phyloP scores from a whole-genome alignment of 2,888 invertebrate genomes.

The Amiota mariae region DNA sequence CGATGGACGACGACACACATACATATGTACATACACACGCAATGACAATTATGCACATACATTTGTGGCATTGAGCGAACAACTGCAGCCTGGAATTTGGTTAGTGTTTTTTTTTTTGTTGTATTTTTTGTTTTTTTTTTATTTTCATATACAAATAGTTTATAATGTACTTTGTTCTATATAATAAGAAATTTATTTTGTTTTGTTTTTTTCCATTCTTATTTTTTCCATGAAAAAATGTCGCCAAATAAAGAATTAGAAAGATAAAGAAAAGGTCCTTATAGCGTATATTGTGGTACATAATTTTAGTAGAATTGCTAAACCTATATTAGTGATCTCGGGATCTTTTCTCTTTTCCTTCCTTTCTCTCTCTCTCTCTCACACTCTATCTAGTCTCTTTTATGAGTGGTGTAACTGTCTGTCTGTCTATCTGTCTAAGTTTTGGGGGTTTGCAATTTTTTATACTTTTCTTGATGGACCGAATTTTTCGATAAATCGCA shows the following conservation, averaged over 20 bases:
- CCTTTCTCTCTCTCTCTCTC: too few relatives aligned
- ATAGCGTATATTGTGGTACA: not conserved
- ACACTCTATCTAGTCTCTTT: not conserved
- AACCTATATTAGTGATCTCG: constrained; percentile 28
- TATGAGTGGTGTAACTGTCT: constrained; percentile 39
- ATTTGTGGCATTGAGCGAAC: constrained; percentile 43
- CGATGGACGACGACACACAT: not conserved
- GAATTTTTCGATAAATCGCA: not conserved
- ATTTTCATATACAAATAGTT: not conserved
- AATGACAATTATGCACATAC: too few relatives aligned
- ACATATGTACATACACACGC: too few relatives aligned
- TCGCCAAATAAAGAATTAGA: constrained; percentile 1
- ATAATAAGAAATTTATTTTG: not conserved
- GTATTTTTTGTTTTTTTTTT: not conserved
- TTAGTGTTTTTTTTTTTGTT: not conserved
- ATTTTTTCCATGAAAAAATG: not conserved
- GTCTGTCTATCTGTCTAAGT: constrained; percentile 18
- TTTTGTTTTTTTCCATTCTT: not conserved
- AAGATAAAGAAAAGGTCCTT: not conserved
- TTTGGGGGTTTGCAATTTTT: constrained; percentile 21
- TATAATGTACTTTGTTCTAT: not conserved
- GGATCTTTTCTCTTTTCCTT: too few relatives aligned
- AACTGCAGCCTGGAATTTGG: constrained; percentile 65
- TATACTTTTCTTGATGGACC: not conserved
- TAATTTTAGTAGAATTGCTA: constrained; percentile 32